These are phyloP conservation scores for Cremastinae sp. DNA, from an alignment of 2,888 invertebrate species.

Conservation along the genomic window DNA sequence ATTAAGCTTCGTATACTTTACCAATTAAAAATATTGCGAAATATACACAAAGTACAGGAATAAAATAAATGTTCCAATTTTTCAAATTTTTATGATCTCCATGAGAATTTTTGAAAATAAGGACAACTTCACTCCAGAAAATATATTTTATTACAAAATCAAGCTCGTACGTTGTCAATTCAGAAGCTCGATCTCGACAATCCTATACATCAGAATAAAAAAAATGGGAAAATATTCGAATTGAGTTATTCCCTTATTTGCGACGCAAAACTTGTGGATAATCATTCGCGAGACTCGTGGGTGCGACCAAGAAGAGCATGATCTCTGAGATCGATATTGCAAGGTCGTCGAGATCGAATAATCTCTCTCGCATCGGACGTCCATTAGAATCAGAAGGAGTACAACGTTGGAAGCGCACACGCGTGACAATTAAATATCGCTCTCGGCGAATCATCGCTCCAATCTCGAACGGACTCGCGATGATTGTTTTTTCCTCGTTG, in stretches of 20 bases:
- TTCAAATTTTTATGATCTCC: too few relatives aligned
- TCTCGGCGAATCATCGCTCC: slow-evolving; percentile 44
- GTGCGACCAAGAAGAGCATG: slow-evolving; percentile 62
- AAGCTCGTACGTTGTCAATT: too few relatives aligned
- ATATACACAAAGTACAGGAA: too few relatives aligned
- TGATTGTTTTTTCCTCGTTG: slow-evolving; percentile 26
- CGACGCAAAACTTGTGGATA: slow-evolving; percentile 43
- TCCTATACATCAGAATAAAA: too few relatives aligned
- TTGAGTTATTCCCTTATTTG: slow-evolving; percentile 33
- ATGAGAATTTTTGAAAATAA: too few relatives aligned
- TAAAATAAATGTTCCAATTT: too few relatives aligned
- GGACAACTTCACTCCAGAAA: too few relatives aligned
- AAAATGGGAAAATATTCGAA: background rate
- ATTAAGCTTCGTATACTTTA: too few relatives aligned
- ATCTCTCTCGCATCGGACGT: slow-evolving; percentile 17
- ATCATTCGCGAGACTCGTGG: slow-evolving; percentile 58
- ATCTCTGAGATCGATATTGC: slow-evolving; percentile 44
- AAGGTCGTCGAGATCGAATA: slow-evolving; percentile 54
- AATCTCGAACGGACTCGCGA: slow-evolving; percentile 31
- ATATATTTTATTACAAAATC: too few relatives aligned
- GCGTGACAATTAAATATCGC: slow-evolving; percentile 51
- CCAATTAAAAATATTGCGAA: too few relatives aligned
- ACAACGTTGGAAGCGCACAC: slow-evolving; percentile 14
- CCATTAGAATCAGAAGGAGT: slow-evolving; percentile 11
- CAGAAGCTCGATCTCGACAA: too few relatives aligned